Percentiles rank a stretch among this genome's conserved stretches.
These are phyloP conservation scores for Cephus nigrinus DNA, from an alignment of 2,888 invertebrate genomes.

Conservation along the genomic window DNA sequence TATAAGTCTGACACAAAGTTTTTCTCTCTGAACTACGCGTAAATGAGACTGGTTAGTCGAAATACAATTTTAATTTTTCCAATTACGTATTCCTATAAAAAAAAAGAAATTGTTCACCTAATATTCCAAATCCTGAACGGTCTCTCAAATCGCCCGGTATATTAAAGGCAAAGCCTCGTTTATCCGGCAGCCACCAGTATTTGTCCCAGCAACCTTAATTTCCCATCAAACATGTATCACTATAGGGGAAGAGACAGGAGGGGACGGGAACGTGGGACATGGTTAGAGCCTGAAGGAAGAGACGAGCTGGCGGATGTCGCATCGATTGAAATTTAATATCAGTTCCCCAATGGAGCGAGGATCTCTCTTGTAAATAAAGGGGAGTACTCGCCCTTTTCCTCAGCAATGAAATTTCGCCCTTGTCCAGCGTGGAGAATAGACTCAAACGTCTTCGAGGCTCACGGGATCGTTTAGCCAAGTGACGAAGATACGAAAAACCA, in stretches of 20 bases:
- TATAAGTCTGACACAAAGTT: too few species aligned
- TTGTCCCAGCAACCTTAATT: slow-evolving; percentile 5
- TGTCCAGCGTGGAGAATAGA: background rate
- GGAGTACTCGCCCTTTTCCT: slow-evolving; percentile 24
- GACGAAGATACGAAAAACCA: background rate
- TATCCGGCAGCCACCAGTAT: background rate
- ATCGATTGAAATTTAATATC: slow-evolving; percentile 64
- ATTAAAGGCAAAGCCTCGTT: background rate
- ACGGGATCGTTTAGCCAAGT: background rate
- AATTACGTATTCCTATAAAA: too few species aligned
- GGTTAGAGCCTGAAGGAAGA: slow-evolving; percentile 10
- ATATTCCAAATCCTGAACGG: background rate
- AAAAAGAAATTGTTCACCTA: background rate
- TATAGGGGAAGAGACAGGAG: slow-evolving; percentile 21
- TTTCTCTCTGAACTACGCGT: too few species aligned
- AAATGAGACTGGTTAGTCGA: too few species aligned
- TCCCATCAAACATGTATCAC: slow-evolving; percentile 8
- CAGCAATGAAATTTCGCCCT: background rate
- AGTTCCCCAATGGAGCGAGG: slow-evolving; percentile 43
- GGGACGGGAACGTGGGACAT: slow-evolving; percentile 12
- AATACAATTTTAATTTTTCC: too few species aligned
- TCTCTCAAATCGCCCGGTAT: background rate
- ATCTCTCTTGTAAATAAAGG: slow-evolving; percentile 57
- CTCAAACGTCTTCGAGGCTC: background rate
- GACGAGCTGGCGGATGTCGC: slow-evolving; percentile 23